phyloP scores from a whole-genome alignment of 2,888 invertebrate genomes.

The Psylliodes chrysocephalus region DNA sequence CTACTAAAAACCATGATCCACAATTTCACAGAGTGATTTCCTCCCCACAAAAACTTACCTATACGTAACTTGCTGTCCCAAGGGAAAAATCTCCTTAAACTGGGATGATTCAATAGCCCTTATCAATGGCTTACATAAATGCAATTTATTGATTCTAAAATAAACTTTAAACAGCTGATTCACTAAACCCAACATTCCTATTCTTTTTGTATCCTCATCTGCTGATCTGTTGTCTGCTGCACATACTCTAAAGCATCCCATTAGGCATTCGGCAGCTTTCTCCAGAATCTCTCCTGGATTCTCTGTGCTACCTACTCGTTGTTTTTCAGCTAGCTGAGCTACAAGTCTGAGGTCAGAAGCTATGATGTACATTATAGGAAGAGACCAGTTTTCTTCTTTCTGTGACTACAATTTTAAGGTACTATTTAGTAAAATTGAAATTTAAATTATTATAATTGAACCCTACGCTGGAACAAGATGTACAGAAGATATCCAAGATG shows the following conservation, averaged over 20 bases:
- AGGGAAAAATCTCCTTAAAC: slow-evolving; percentile 87
- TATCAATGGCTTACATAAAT: slow-evolving; percentile 93
- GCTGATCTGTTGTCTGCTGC: slow-evolving; percentile 93
- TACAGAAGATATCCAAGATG: too few relatives aligned
- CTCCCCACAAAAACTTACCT: slow-evolving; percentile 65
- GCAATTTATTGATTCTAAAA: slow-evolving; percentile 84
- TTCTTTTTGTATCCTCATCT: slow-evolving; percentile 91
- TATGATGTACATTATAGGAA: slow-evolving; percentile 91
- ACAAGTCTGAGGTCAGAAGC: slow-evolving; percentile 86
- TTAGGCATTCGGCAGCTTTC: slow-evolving; percentile 92
- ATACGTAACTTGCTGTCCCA: slow-evolving; percentile 96
- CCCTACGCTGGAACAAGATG: too few relatives aligned
- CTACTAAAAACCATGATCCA: too few relatives aligned
- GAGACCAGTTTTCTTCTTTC: slow-evolving; percentile 96
- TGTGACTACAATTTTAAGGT: slow-evolving; percentile 63
- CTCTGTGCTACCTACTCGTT: slow-evolving; percentile 65
- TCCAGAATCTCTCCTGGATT: slow-evolving; percentile 81
- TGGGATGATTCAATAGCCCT: slow-evolving; percentile 95
- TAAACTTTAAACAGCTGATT: slow-evolving; percentile 96
- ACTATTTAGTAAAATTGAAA: too few relatives aligned
- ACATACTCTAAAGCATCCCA: slow-evolving; percentile 94
- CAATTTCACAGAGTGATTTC: too few relatives aligned
- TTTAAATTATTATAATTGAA: too few relatives aligned
- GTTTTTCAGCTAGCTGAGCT: slow-evolving; percentile 81
- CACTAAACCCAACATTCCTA: slow-evolving; percentile 95